Base-by-base conservation (phyloP, 2,888 invertebrate genomes). In the Dendrolimus pini region DNA sequence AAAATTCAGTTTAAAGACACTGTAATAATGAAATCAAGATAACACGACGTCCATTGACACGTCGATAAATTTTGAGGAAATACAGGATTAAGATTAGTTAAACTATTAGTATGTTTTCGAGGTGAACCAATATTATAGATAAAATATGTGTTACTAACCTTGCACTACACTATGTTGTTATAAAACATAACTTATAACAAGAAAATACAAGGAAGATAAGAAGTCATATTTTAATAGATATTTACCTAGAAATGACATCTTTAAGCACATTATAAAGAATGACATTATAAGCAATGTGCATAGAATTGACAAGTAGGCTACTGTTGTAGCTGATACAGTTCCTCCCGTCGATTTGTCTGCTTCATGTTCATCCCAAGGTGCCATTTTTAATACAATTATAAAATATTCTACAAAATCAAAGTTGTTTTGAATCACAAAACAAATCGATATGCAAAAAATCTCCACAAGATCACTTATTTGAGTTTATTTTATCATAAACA, bases 201-300 rank as follows among this genome's bases (percentile, higher is more conserved):
- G 30, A 30, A 30, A 30, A 30, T 30, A 30, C 41, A 7, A 52
- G 13, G 12, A 54, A 8, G 42, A 55, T 54, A 41, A 12, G 6
- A 6, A 30, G 6, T 30, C 6, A 30, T 6, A 30, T 30, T 30
- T 30, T 53, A 14, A 47, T 55, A 53, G 54, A 60, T 64, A 70
- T 61, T 66, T 78, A 85, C 84, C 74, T 56, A 78, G 55, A 10
- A 70, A 66, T 1, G 71, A 63, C 59, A 83, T 66, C 66, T 80
- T 84, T 42, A 79, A 62, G 58, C 82, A 85, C 74, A 84, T 66
- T n/a, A 83, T 70, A 3, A 82, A 61, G 55, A 85, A 82, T 2
- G 74, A 72, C 74, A 82, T 79, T 1, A 78, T 18, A 41, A 85
- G 57, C 0, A 83, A 14, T 0, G 83, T 80, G 47, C 65, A 59